A percentile compares a stretch with the other conserved stretches of the same genome.
phyloP scores from a whole-genome alignment of 2,113 vertebrate species.

The Gallinago paraguaiae region DNA sequence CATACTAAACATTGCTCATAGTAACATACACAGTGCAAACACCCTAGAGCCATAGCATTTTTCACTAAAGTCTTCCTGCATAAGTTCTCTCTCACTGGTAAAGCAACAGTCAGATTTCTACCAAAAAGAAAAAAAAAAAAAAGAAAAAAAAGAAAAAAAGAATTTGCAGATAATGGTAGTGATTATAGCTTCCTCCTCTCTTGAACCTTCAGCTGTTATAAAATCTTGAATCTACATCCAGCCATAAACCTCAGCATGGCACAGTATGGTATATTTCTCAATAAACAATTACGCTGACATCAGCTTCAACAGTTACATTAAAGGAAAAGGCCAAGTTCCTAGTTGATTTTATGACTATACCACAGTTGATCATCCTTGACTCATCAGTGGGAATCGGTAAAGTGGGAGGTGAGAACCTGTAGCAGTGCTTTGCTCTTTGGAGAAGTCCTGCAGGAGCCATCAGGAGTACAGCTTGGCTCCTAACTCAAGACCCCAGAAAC shows the following conservation, averaged over 20 bases:
- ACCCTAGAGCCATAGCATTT: background rate
- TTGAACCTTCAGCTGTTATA: background rate
- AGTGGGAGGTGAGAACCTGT: background rate
- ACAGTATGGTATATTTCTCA: background rate
- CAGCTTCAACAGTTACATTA: background rate
- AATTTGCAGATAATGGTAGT: background rate
- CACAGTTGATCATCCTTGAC: background rate
- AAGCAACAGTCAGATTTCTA: background rate
- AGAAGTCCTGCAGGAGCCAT: background rate
- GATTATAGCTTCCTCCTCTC: background rate
- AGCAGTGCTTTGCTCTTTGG: fast-evolving
- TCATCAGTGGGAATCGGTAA: background rate
- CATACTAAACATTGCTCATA: background rate
- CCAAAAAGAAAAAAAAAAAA: too few relatives aligned
- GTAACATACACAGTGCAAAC: background rate
- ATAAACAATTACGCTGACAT: background rate
- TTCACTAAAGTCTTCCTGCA: background rate
- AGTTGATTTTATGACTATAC: background rate
- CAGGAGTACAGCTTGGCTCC: background rate
- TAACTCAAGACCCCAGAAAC: background rate
- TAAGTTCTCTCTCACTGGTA: background rate
- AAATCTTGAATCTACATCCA: background rate
- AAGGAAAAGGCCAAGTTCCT: background rate
- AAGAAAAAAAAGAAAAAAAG: background rate
- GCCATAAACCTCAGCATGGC: background rate